Evolutionary conservation across 2,888 invertebrate species (phyloP).

Genomic region (Harpalus rufipes): DNA sequence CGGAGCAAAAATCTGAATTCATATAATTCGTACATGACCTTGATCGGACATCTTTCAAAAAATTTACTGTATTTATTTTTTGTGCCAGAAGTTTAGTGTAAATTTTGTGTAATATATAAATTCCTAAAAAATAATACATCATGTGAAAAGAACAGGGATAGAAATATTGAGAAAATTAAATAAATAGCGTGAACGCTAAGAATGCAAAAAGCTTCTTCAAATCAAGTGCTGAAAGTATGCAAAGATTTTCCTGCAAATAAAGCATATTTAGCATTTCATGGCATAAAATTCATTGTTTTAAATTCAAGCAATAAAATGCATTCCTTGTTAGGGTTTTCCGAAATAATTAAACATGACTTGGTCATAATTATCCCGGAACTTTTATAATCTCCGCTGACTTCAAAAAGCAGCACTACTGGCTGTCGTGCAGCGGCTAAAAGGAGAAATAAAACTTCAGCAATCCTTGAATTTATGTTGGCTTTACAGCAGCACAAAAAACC

Average conservation of each 20-base stretch:
- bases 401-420: conserved; percentile 47
- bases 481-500: conserved; percentile 44
- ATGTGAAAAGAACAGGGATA: no score
- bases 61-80: no score
- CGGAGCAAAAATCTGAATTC: no score
- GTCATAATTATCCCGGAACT: conserved; percentile 59
- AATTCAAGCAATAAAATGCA: conserved; percentile 25
- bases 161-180: no score
- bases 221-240: background rate
- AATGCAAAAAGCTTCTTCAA: background rate
- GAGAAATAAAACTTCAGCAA: conserved; percentile 54
- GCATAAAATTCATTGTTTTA: background rate
- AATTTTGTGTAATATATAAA: no score
- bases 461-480: conserved; percentile 65
- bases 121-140: no score
- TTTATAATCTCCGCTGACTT: conserved; percentile 60
- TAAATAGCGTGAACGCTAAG: no score
- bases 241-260: background rate
- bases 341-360: conserved; percentile 61
- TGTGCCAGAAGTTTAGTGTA: no score
- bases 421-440: conserved; percentile 34
- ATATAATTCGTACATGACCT: no score
- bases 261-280: conserved; percentile 12
- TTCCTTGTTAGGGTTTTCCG: conserved; percentile 9
- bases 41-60: no score